Base-by-base conservation (phyloP, 2,888 invertebrate species). In the Ganaspis brasiliensis region DNA sequence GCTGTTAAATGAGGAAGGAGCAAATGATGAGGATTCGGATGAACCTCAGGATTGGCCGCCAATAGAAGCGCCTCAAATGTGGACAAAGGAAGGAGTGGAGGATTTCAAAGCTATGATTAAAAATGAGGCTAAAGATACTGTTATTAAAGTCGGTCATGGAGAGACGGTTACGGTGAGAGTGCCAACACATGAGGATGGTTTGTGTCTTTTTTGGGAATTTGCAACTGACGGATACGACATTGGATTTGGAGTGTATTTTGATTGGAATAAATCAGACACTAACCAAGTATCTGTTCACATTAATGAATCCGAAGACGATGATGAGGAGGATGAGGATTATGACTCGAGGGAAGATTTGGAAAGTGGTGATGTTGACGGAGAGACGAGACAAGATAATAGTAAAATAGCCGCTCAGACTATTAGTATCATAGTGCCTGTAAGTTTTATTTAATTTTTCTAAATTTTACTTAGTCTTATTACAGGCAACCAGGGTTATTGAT, bases 211-310 rank as follows among this genome's bases (percentile, higher is more conserved):
- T 92, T 99, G 99, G 99, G 99, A 99, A 93, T 99, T 99, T 91
- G 98, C 99, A 14, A 99, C 99, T 0, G 99, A 99, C 91, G 95
- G 96, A 89, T 99, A 98, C 89, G 99, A 99, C 91, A 97, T 99
- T 87, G 98, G 96, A 79, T 99, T 99, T 92, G 99, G 99, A 0
- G 95, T 99, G 70, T 98, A 97, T 92, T 99, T 99, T 91, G 99
- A 99, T 92, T 99, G 99, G 98, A 97, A 96, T 73, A 97, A 97
- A 1, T 94, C 96, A 0, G 96, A 96, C 56, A 96, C 94, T 55
- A 97, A 97, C 84, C 93, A 93, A 86, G 97, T 98, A 4, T 98
- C 98, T 0, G 97, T 99, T 1, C 98, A 99, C 89, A 97, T 99
- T 8, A 97, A 97, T 14, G 99, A 99, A 89, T 98, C 98, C 82